Conservation (phyloP, 1,140 invertebrate genomes). For the Danaus melanippus region DNA sequence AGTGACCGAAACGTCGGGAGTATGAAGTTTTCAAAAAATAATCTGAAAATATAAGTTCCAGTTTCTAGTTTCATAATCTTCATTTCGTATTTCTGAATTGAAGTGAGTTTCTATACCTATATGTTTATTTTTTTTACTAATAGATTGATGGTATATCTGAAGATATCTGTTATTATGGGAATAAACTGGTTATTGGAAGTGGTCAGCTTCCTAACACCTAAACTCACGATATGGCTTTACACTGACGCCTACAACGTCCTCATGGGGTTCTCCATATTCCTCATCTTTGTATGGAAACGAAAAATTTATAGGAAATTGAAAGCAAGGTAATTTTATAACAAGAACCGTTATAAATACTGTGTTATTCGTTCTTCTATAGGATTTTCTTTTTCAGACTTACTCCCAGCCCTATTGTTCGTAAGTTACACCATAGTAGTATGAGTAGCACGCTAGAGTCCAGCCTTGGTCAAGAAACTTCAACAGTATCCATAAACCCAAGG, state of each 20-base stretch:
- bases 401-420: no score
- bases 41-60: no score
- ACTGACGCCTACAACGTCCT: conserved; percentile 41
- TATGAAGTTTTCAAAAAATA: no score
- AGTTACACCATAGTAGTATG: no score
- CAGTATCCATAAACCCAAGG: conserved; percentile 12
- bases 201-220: conserved; percentile 24
- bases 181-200: conserved; percentile 45
- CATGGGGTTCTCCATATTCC: conserved; percentile 53
- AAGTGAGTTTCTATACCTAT: not conserved
- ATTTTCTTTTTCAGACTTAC: no score
- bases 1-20: no score
- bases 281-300: conserved; percentile 63
- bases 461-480: conserved; percentile 15
- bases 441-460: conserved; percentile 19
- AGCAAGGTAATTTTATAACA: conserved; percentile 11
- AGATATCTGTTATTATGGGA: conserved; percentile 47
- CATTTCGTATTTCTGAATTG: no score
- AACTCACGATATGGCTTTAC: conserved; percentile 28
- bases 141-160: conserved; percentile 44
- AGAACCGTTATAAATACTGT: not conserved
- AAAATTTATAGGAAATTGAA: conserved; percentile 38
- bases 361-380: no score
- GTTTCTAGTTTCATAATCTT: no score
- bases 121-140: conserved; percentile 13